Percentiles rank a stretch among this genome's conserved stretches.
Evolutionary conservation across 2,113 vertebrate species (phyloP).

Genomic region (Patagioenas fasciata): DNA sequence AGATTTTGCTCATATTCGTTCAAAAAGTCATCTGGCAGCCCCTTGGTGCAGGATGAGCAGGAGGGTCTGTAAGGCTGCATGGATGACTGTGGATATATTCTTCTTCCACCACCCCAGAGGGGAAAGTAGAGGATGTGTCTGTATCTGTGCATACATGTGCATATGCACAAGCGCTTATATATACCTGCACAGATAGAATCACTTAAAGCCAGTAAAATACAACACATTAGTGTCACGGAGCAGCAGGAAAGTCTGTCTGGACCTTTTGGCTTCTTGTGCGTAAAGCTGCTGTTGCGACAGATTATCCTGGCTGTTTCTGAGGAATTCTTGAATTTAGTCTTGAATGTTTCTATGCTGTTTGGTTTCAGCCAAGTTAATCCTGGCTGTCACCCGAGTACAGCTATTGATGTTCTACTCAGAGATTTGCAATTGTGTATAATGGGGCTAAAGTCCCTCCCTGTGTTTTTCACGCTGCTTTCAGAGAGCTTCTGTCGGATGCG

Average conservation of each 20-base stretch:
- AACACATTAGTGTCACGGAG: neutral
- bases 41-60: neutral
- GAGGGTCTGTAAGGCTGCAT: neutral
- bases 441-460: neutral
- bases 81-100: neutral
- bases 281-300: neutral
- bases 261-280: neutral
- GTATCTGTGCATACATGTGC: accelerated
- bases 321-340: neutral
- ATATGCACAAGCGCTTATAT: neutral
- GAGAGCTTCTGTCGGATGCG: neutral
- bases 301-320: neutral
- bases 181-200: neutral
- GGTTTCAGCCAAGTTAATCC: conserved; percentile 25
- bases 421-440: conserved; percentile 4
- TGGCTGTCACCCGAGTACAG: neutral
- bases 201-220: neutral
- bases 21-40: neutral
- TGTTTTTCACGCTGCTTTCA: accelerated
- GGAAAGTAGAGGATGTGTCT: neutral
- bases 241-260: neutral
- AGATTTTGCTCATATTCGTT: neutral
- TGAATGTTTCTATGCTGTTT: neutral
- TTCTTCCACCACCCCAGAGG: neutral
- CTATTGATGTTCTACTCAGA: conserved; percentile 14